Base-by-base conservation (phyloP, 2,888 invertebrate species). In the Orgyia antiqua region DNA sequence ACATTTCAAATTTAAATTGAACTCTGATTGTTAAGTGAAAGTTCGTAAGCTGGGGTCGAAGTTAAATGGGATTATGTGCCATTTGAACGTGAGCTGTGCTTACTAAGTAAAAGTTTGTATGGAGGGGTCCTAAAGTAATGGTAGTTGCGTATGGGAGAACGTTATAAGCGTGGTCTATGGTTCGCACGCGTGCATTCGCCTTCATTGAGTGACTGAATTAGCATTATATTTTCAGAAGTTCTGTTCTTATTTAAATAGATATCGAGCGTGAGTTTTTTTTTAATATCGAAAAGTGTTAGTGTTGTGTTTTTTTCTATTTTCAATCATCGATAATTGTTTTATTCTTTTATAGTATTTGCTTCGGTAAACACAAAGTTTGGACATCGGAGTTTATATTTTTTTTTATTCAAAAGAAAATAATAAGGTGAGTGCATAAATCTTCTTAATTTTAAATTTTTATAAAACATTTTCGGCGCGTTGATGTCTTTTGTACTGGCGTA, bases 171-270 rank as follows among this genome's bases (percentile, higher is more conserved):
- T 52, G 52, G 51, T 51, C 42, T 52, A 52, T 52, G 52, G 51
- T 51, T 51, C 54, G 51, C 52, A 52, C 52, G 55, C 45, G 55
- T 56, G 45, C 54, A 58, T 58, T 55, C 48, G 56, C 41, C 46
- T 54, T 38, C 48, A 53, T 51, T 42, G 38, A 45, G 58, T 53
- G 45, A 45, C 42, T 46, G 51, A 45, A 48, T 52, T 47, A 59
- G 57, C 44, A 58, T 58, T 55, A 49, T 42, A 51, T 33, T 37
- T 53, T 47, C 31, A 12, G 39, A 39, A 53, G 39, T 34, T 33
- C 41, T 47, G n/a, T 57, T 47, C 56, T 52, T 15, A 15, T 15
- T 34, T 24, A 47, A 51, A 39, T 10, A 24, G 0, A 51, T 47
- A 51, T 54, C 20, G 38, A 53, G 51, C 42, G 56, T 57, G 56